Base-by-base conservation (phyloP, 2,797 vertebrate genomes). In the Eremophila alpestris region DNA sequence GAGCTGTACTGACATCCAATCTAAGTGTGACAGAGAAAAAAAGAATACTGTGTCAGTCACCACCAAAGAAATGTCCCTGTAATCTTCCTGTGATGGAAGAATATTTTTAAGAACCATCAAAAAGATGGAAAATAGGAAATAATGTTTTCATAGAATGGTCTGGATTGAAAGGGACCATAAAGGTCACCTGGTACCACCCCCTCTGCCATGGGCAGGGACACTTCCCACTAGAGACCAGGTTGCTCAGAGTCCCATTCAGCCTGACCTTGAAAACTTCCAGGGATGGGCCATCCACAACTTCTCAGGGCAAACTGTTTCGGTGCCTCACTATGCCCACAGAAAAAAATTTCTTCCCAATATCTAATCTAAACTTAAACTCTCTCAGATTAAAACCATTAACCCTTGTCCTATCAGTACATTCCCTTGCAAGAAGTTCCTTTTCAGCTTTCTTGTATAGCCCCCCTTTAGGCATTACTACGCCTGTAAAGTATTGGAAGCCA, bases 71-170 rank as follows among this genome's bases (percentile, higher is more conserved):
- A 94, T 8, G 9, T 81, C 56, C 40, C 40, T 73, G 51, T 80
- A 81, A 83, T 80, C 54, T 96, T 94, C 55, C 79, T 74, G 51
- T 87, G 80, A 97, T 77, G 56, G 75, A 95, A 86, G 76, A 92
- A 56, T 64, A 93, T 91, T 92, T 95, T 96, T 75, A 92, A 90
- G 36, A 83, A 30, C 43, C 87, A 89, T 95, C 40, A 64, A 95
- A 95, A 97, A 94, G 62, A 49, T 43, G 96, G 58, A 96, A 94
- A 95, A 93, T 16, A 82, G 52, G 71, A 97, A 96, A 89, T 95
- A 92, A 96, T 87, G 29, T 91, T 94, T 97, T 95, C 96, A 95
- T 36, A 29, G 30, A 83, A n/a, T 9, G 19, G 11, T 54, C 32
- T 71, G 30, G 3, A 7, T 17, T 59, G 22, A 23, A 65, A 71